Percentiles rank a stretch among this genome's conserved stretches.
Evolutionary conservation across 2,888 invertebrate species (phyloP).

Genomic region (Phortica magna): DNA sequence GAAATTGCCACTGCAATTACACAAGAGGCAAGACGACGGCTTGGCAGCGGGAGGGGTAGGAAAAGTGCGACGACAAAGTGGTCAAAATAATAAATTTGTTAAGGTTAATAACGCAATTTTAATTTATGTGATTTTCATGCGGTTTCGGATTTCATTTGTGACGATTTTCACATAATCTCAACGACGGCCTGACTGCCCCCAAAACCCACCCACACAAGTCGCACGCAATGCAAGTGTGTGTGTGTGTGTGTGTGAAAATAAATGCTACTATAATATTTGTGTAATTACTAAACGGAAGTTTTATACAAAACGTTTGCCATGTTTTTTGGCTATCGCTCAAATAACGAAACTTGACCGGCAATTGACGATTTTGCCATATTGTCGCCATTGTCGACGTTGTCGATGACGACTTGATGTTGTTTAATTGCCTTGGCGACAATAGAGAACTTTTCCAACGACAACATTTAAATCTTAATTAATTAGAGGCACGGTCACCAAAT

Average conservation of each 20-base stretch:
- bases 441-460: constrained; percentile 26
- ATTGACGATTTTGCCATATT: not conserved
- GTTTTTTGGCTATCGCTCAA: not conserved
- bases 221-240: no score
- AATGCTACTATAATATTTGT: not conserved
- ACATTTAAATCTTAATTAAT: constrained; percentile 73
- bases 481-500: constrained; percentile 34
- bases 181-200: no score
- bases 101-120: constrained; percentile 75
- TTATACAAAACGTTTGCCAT: constrained; percentile 2
- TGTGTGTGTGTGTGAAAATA: not conserved
- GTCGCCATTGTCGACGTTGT: no score
- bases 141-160: constrained; percentile 52
- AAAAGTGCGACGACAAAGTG: constrained; percentile 46
- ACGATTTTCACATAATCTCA: not conserved
- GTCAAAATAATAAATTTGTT: constrained; percentile 75
- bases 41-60: no score
- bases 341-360: not conserved
- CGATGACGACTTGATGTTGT: not conserved
- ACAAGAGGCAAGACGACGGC: no score
- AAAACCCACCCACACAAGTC: no score
- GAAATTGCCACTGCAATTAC: not conserved
- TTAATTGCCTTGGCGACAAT: not conserved
- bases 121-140: constrained; percentile 71
- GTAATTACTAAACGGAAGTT: not conserved